Evolutionary conservation across 2,113 vertebrate species (phyloP).

Genomic region (Chrysochloris asiatica): DNA sequence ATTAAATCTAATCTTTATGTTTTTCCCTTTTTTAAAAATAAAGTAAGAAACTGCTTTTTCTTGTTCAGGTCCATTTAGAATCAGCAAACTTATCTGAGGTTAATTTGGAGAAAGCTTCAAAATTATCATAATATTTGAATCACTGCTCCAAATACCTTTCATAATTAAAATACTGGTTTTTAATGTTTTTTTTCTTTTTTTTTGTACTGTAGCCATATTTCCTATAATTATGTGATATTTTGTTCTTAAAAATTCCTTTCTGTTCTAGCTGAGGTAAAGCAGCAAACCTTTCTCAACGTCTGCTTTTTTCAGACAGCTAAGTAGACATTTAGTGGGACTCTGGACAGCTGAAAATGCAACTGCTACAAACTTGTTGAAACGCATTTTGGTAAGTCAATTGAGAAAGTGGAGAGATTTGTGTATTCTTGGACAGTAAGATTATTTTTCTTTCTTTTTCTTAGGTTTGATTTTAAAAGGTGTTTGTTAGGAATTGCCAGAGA

Average conservation of each 20-base stretch:
- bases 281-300: conserved; percentile 79
- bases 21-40: conserved; percentile 52
- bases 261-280: conserved; percentile 79
- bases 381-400: conserved; percentile 94
- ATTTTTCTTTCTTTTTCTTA: background rate
- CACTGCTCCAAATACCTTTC: background rate
- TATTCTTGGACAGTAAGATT: background rate
- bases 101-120: conserved; percentile 50
- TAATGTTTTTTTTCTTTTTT: conserved; percentile 43
- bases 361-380: conserved; percentile 95
- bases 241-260: conserved; percentile 80
- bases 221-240: conserved; percentile 73
- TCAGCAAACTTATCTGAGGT: conserved; percentile 27
- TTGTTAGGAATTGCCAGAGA: background rate
- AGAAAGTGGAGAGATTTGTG: background rate
- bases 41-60: background rate
- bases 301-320: conserved; percentile 92
- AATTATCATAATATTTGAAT: conserved; percentile 30
- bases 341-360: conserved; percentile 97
- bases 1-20: background rate
- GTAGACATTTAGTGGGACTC: conserved; percentile 98
- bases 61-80: conserved; percentile 25
- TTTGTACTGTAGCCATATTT: conserved; percentile 60
- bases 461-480: background rate
- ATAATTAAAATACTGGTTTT: conserved; percentile 47